Conservation (phyloP, 1,140 invertebrate species). For the Pinna nobilis region DNA sequence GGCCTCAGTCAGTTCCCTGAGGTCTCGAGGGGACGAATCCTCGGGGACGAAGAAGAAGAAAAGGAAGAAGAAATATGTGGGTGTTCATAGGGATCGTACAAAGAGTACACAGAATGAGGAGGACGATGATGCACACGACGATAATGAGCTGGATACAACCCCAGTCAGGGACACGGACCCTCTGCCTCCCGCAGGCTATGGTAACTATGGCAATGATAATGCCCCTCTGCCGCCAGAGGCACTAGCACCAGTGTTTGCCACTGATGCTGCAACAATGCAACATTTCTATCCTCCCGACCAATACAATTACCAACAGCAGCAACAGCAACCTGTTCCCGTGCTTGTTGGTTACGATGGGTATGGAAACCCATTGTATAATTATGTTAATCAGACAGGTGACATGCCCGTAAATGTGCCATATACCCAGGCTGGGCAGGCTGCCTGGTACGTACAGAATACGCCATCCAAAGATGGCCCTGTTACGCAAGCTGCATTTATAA, state of each 20-base stretch:
- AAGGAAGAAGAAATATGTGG: constrained; percentile 33
- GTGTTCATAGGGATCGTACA: constrained; percentile 6
- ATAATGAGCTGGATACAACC: neutral
- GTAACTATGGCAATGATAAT: constrained; percentile 23
- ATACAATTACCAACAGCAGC: constrained; percentile 21
- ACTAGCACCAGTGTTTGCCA: constrained; percentile 58
- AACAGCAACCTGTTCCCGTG: constrained; percentile 20
- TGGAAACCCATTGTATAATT: constrained; percentile 46
- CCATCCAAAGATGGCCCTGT: constrained; percentile 48
- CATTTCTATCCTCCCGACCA: constrained; percentile 29
- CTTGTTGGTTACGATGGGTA: constrained; percentile 40
- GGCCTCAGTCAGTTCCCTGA: constrained; percentile 37
- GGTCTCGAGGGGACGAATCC: constrained; percentile 22
- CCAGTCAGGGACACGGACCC: constrained; percentile 19
- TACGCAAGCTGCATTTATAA: constrained; percentile 43
- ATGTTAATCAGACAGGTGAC: constrained; percentile 61
- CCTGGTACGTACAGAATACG: constrained; percentile 53
- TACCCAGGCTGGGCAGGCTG: constrained; percentile 33
- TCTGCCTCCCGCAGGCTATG: constrained; percentile 10
- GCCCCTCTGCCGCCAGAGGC: constrained; percentile 57
- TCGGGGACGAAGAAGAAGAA: constrained; percentile 37
- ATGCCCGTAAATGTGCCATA: constrained; percentile 12
- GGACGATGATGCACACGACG: neutral
- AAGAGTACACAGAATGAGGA: constrained; percentile 6
- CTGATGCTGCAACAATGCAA: constrained; percentile 41